Percentiles rank a stretch among this genome's conserved stretches.
Conservation (phyloP, 2,888 invertebrate species). For the Callinectes sapidus region DNA sequence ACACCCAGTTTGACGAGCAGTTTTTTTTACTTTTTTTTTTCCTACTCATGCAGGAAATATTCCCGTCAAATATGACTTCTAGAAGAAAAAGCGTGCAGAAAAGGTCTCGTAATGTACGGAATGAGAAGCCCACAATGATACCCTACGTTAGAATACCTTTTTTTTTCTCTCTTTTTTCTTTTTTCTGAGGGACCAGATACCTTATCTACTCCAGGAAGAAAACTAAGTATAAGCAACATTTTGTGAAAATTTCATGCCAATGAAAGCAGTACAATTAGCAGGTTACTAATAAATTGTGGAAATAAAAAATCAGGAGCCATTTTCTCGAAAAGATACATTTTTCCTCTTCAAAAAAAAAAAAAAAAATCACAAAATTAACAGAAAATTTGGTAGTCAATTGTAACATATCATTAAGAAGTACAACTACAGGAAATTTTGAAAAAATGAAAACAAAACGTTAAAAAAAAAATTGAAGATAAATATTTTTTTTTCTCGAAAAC, state of each 20-base stretch:
- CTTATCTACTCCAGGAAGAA: slow-evolving; percentile 29
- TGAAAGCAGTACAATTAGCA: slow-evolving; percentile 26
- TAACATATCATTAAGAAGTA: slow-evolving; percentile 32
- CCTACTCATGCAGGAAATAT: no score
- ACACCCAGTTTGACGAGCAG: no score
- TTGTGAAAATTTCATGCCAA: slow-evolving; percentile 37
- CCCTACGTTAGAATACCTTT: no score
- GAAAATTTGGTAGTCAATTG: slow-evolving; percentile 20
- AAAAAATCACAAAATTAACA: background rate
- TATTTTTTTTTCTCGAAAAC: no score
- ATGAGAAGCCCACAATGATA: no score
- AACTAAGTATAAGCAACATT: slow-evolving; percentile 18
- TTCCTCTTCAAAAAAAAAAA: no score
- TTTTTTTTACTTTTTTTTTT: no score
- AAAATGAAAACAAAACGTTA: slow-evolving; percentile 23
- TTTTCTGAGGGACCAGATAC: slow-evolving; percentile 33
- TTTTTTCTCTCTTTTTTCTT: no score
- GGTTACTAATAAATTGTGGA: background rate
- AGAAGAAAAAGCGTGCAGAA: no score
- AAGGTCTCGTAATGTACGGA: no score
- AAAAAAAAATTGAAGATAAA: slow-evolving; percentile 11
- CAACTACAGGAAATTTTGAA: slow-evolving; percentile 28
- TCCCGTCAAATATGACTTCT: no score
- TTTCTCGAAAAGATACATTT: slow-evolving; percentile 7
- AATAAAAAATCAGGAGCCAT: background rate